phyloP scores from a whole-genome alignment of 2,888 invertebrate species.

The Apomyelois bistriatella region DNA sequence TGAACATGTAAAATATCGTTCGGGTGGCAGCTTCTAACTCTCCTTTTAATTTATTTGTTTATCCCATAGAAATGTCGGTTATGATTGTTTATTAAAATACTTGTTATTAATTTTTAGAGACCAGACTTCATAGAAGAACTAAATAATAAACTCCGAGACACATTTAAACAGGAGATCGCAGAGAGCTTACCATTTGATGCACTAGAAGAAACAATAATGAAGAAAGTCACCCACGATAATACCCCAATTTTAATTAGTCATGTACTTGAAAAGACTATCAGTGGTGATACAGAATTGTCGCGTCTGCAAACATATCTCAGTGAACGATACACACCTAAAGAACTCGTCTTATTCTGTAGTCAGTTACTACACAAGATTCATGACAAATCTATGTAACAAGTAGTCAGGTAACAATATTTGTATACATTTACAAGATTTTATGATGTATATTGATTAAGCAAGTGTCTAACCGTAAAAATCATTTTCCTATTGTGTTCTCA shows the following conservation, averaged over 20 bases:
- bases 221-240: slow-evolving; percentile 34
- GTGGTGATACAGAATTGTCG: slow-evolving; percentile 31
- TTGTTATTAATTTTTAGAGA: slow-evolving; percentile 42
- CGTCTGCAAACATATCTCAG: slow-evolving; percentile 44
- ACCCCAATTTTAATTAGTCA: slow-evolving; percentile 31
- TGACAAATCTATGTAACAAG: slow-evolving; percentile 28
- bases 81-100: not conserved
- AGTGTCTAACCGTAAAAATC: too few species aligned
- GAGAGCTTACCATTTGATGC: slow-evolving; percentile 37
- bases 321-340: slow-evolving; percentile 43
- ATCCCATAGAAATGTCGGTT: not conserved
- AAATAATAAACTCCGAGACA: slow-evolving; percentile 35
- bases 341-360: slow-evolving; percentile 54
- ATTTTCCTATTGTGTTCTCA: not conserved
- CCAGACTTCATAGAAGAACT: slow-evolving; percentile 49
- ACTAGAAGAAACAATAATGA: slow-evolving; percentile 35
- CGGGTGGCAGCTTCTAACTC: too few species aligned
- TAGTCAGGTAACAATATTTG: not conserved
- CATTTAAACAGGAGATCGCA: slow-evolving; percentile 39
- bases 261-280: slow-evolving; percentile 29
- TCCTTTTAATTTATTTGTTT: too few species aligned
- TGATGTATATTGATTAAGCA: not conserved
- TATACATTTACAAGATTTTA: not conserved
- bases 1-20: too few species aligned
- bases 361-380: slow-evolving; percentile 45